These are phyloP conservation scores for Listronotus oregonensis DNA, from an alignment of 1,140 invertebrate species.

Conservation along the genomic window DNA sequence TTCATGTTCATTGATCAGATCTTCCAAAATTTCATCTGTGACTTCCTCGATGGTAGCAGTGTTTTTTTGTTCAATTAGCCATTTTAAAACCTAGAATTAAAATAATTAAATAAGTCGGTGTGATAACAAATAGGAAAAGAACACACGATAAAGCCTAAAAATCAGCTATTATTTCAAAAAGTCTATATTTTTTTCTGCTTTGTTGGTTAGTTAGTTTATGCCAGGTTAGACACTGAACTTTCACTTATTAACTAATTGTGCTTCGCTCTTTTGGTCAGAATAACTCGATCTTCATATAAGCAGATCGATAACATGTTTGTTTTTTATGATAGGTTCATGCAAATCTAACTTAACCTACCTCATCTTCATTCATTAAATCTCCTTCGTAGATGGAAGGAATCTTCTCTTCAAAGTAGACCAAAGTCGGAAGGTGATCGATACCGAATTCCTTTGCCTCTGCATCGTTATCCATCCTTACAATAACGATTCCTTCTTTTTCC, in stretches of 20 bases:
- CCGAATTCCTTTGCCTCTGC: conserved; percentile 89
- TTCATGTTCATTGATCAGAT: conserved; percentile 88
- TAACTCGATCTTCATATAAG: too few relatives aligned
- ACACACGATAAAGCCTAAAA: too few relatives aligned
- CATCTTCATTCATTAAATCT: conserved; percentile 88
- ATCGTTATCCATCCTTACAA: conserved; percentile 86
- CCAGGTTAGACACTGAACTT: too few relatives aligned
- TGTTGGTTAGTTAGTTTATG: too few relatives aligned
- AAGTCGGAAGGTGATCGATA: conserved; percentile 84
- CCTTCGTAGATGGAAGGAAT: conserved; percentile 91
- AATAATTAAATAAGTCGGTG: too few relatives aligned
- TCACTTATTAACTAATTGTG: too few relatives aligned
- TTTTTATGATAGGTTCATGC: too few relatives aligned
- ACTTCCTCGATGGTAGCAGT: conserved; percentile 94
- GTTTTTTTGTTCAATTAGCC: conserved; percentile 89
- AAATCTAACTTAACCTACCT: conserved; percentile 57
- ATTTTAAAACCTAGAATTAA: conserved; percentile 69
- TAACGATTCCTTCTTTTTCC: conserved; percentile 87
- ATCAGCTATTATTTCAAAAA: too few relatives aligned
- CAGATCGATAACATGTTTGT: too few relatives aligned
- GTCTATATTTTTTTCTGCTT: too few relatives aligned
- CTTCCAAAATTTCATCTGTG: conserved; percentile 86
- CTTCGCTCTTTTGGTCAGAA: too few relatives aligned
- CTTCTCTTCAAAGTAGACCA: conserved; percentile 91
- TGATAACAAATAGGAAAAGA: not conserved